Conservation (phyloP, 2,888 invertebrate genomes). For the Megamerina dolium region DNA sequence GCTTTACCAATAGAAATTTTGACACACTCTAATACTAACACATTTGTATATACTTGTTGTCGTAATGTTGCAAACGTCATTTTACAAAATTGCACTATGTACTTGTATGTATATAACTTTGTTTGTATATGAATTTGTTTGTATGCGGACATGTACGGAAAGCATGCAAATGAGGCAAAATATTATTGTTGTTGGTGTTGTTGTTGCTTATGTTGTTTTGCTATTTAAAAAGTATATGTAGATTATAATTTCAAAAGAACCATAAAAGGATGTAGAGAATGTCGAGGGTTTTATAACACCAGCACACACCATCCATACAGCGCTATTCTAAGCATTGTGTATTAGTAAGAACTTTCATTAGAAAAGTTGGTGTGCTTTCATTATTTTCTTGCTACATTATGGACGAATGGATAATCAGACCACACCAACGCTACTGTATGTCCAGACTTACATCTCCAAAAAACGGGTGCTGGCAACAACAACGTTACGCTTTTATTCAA, state of each 20-base stretch:
- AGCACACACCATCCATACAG: not conserved
- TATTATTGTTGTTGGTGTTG: constrained; percentile 4
- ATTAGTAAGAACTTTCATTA: constrained; percentile 34
- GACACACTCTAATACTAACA: too few species aligned
- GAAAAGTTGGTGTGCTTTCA: constrained; percentile 41
- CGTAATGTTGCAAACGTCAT: too few species aligned
- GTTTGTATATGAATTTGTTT: too few species aligned
- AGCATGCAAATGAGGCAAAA: constrained; percentile 23
- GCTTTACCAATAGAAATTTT: too few species aligned
- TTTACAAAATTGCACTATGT: too few species aligned
- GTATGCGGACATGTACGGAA: too few species aligned
- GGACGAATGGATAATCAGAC: too few species aligned
- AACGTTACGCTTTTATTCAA: too few species aligned
- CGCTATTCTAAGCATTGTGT: not conserved
- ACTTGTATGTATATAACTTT: too few species aligned
- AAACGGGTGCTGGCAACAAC: too few species aligned
- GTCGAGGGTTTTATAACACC: not conserved
- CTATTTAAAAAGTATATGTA: constrained; percentile 26
- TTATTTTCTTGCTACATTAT: constrained; percentile 33
- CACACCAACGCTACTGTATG: not conserved
- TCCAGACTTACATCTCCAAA: too few species aligned
- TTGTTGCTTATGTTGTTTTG: not conserved
- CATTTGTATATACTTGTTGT: too few species aligned
- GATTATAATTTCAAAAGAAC: constrained; percentile 43
- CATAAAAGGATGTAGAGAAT: constrained; percentile 4